Conservation (phyloP, 2,797 vertebrate genomes). For the Pipistrellus kuhlii region DNA sequence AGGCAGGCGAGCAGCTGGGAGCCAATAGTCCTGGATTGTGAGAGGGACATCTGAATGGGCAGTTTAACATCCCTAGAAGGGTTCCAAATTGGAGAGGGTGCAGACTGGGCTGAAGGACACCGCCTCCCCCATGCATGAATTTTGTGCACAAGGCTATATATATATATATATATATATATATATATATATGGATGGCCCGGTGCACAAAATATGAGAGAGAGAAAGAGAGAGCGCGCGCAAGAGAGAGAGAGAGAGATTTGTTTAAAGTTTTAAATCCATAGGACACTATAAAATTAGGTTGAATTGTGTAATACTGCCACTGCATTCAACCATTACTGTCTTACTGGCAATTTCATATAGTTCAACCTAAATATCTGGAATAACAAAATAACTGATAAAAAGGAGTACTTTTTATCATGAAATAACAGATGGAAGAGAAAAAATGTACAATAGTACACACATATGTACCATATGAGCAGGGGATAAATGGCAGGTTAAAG, state of each 20-base stretch:
- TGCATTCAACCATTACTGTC: conserved; percentile 31
- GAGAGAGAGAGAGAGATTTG: background rate
- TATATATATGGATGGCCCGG: too few species aligned
- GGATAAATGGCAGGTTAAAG: background rate
- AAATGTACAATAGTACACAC: background rate
- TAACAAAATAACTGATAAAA: conserved; percentile 14
- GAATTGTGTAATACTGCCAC: background rate
- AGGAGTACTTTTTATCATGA: conserved; percentile 1
- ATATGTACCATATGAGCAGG: background rate
- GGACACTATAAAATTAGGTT: conserved; percentile 33
- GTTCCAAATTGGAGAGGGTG: too few species aligned
- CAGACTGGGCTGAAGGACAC: too few species aligned
- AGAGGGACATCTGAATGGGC: too few species aligned
- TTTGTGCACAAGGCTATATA: too few species aligned
- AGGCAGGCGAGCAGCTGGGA: too few species aligned
- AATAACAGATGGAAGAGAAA: background rate
- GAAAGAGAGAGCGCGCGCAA: too few species aligned
- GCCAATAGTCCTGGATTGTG: too few species aligned
- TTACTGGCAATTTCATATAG: background rate
- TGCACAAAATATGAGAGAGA: too few species aligned
- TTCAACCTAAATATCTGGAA: conserved; percentile 15
- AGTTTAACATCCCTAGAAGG: too few species aligned
- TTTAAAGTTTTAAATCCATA: background rate
- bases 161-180: too few species aligned
- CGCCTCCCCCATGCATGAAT: too few species aligned